Conservation (phyloP, 1,140 invertebrate genomes). For the Diabrotica virgifera region DNA sequence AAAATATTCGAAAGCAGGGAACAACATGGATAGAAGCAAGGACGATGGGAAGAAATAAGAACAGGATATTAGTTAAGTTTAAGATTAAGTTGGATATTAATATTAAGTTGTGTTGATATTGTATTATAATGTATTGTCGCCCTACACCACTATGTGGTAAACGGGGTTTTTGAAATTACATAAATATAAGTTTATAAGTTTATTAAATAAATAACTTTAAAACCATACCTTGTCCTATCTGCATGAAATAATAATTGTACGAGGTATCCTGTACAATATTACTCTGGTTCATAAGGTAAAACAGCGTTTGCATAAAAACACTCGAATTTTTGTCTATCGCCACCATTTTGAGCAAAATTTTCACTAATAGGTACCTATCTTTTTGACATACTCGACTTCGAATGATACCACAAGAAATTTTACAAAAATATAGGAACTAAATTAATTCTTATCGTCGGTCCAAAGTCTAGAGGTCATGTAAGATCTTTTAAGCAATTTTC, state of each 20-base stretch:
- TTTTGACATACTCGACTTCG: not conserved
- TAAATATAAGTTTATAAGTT: too few relatives aligned
- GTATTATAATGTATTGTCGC: too few relatives aligned
- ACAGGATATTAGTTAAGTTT: too few relatives aligned
- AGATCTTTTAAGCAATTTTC: not conserved
- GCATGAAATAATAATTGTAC: constrained; percentile 45
- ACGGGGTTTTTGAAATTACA: too few relatives aligned
- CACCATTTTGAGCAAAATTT: constrained; percentile 10
- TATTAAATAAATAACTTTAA: too few relatives aligned
- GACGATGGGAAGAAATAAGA: too few relatives aligned
- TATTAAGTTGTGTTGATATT: too few relatives aligned
- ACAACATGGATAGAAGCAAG: too few relatives aligned
- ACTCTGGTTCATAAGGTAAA: constrained; percentile 44
- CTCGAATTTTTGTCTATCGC: constrained; percentile 19
- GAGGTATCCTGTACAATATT: constrained; percentile 40
- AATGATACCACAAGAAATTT: not conserved
- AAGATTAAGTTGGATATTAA: too few relatives aligned
- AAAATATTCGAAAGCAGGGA: too few relatives aligned
- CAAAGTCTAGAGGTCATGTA: constrained; percentile 27
- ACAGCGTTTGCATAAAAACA: constrained; percentile 36
- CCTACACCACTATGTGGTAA: too few relatives aligned
- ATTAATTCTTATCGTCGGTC: constrained; percentile 17
- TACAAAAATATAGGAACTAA: constrained; percentile 11
- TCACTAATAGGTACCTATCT: not conserved
- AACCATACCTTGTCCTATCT: constrained; percentile 43